Evolutionary conservation across 2,113 vertebrate genomes (phyloP).

Genomic region (Hassar affinis): DNA sequence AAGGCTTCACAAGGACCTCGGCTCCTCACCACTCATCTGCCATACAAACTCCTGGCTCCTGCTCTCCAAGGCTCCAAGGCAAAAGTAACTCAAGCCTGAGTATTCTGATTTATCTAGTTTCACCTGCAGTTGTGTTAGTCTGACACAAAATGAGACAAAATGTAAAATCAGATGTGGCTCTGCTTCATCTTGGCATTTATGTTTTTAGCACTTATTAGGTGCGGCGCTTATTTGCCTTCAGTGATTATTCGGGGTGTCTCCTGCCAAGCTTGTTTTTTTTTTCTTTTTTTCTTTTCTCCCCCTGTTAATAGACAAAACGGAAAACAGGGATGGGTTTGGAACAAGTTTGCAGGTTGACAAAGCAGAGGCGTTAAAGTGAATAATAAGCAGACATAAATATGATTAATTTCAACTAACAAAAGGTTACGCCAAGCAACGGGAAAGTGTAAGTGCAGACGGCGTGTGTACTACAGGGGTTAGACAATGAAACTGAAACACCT

Average conservation of each 20-base stretch:
- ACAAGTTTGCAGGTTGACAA: too few species aligned
- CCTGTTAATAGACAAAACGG: too few species aligned
- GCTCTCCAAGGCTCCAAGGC: constrained; percentile 72
- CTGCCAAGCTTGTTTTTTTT: neutral
- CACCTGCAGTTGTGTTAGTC: neutral
- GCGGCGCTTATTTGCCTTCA: neutral
- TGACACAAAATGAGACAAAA: too few species aligned
- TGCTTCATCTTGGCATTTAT: neutral
- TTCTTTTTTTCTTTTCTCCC: too few species aligned
- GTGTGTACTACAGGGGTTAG: too few species aligned
- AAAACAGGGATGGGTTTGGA: too few species aligned
- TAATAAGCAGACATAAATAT: too few species aligned
- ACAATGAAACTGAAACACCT: too few species aligned
- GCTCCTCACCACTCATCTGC: constrained; percentile 81
- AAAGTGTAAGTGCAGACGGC: too few species aligned
- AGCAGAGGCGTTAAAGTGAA: too few species aligned
- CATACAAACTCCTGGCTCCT: constrained; percentile 66
- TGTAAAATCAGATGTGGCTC: neutral
- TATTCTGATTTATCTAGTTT: neutral
- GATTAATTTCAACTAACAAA: too few species aligned
- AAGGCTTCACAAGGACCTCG: constrained; percentile 55
- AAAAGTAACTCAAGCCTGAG: constrained; percentile 68
- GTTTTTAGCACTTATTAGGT: neutral
- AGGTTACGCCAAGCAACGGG: too few species aligned
- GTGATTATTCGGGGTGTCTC: neutral